These are phyloP conservation scores for Agrochola litura DNA, from an alignment of 2,888 invertebrate genomes.

Conservation along the genomic window DNA sequence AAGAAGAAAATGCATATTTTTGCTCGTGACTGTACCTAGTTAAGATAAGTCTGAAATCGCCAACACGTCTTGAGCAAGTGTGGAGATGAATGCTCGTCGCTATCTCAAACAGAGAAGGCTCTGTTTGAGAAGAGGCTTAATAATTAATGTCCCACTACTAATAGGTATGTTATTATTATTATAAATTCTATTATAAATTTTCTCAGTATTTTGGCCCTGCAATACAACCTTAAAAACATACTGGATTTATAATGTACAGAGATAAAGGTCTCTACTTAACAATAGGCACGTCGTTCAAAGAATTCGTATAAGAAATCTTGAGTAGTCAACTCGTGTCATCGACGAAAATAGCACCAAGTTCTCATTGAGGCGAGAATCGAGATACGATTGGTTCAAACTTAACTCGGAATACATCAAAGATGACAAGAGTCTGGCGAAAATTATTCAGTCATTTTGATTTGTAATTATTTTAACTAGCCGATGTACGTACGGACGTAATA, in stretches of 20 bases:
- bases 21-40: neutral
- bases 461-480: slow-evolving; percentile 30
- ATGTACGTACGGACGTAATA: too few species aligned
- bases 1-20: too few species aligned
- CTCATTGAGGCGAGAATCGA: slow-evolving; percentile 33
- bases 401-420: slow-evolving; percentile 32
- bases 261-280: slow-evolving; percentile 35
- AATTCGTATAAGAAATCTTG: slow-evolving; percentile 49
- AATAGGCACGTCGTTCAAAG: slow-evolving; percentile 52
- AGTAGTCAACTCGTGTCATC: slow-evolving; percentile 51
- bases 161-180: neutral
- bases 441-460: slow-evolving; percentile 9
- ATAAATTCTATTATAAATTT: neutral
- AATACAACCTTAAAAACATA: slow-evolving; percentile 1
- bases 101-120: neutral
- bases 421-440: slow-evolving; percentile 20
- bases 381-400: slow-evolving; percentile 16
- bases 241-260: neutral
- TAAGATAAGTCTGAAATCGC: neutral
- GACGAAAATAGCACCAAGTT: slow-evolving; percentile 58
- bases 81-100: neutral
- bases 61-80: neutral
- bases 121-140: neutral
- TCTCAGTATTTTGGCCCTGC: neutral
- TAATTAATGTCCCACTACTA: neutral